Conservation (phyloP, 2,113 vertebrate genomes). For the Vimba vimba region DNA sequence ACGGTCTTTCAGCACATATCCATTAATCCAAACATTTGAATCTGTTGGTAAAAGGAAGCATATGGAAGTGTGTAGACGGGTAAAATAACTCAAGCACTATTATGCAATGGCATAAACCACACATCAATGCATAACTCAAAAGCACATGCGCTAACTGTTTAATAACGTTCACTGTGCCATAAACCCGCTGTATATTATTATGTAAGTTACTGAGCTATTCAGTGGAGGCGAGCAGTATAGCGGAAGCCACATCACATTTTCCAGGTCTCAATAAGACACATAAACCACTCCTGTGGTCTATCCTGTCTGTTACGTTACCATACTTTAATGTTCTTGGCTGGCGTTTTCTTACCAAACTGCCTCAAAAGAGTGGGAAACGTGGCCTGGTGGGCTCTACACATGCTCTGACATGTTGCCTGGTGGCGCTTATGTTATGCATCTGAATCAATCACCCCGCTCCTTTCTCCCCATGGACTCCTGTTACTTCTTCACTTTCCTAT, state of each 20-base stretch:
- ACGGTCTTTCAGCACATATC: background rate
- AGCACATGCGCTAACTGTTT: background rate
- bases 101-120: background rate
- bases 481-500: background rate
- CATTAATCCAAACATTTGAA: constrained; percentile 5
- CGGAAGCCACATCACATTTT: constrained; percentile 5
- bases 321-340: constrained; percentile 2
- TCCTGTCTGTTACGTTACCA: constrained; percentile 11
- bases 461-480: constrained; percentile 11
- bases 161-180: background rate
- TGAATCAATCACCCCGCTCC: background rate
- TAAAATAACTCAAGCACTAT: background rate
- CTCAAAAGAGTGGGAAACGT: background rate
- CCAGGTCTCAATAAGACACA: background rate
- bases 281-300: constrained; percentile 15
- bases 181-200: constrained; percentile 3
- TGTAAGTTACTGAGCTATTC: background rate
- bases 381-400: constrained; percentile 3
- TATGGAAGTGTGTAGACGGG: background rate
- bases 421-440: background rate
- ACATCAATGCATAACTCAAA: background rate
- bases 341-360: background rate
- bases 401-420: background rate
- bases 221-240: background rate
- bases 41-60: constrained; percentile 3